Conservation (phyloP, 2,888 invertebrate species). For the Drosophila testacea region DNA sequence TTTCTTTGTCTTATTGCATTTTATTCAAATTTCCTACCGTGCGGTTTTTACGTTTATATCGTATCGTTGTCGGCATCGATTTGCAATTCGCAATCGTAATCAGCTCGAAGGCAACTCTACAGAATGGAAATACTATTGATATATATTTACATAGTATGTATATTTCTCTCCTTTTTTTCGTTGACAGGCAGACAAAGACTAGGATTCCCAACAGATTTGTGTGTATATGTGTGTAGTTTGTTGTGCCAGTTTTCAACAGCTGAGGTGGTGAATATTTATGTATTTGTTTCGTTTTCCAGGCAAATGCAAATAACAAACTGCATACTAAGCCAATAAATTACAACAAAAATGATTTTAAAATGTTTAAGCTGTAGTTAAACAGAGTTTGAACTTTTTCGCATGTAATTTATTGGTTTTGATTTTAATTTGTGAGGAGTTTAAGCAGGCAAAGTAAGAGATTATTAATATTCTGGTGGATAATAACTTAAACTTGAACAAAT, state of each 20-base stretch:
- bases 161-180: constrained; percentile 20
- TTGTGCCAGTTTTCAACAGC: constrained; percentile 64
- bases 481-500: too few species aligned
- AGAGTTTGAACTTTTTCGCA: neutral
- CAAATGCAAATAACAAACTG: neutral
- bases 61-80: constrained; percentile 65
- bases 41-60: constrained; percentile 77
- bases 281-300: constrained; percentile 13
- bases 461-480: too few species aligned
- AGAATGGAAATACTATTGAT: constrained; percentile 38
- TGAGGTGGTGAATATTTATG: constrained; percentile 69
- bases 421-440: neutral
- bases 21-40: constrained; percentile 82
- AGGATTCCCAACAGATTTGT: constrained; percentile 41
- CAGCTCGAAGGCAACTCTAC: constrained; percentile 64
- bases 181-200: constrained; percentile 46
- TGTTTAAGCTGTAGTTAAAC: neutral
- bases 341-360: neutral
- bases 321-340: neutral
- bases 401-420: neutral
- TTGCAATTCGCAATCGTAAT: constrained; percentile 81
- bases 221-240: constrained; percentile 48
- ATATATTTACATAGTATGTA: constrained; percentile 15
- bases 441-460: neutral
- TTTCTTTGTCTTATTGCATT: constrained; percentile 80